Conservation (phyloP, 2,797 vertebrate species). For the Cynopterus sphinx region DNA sequence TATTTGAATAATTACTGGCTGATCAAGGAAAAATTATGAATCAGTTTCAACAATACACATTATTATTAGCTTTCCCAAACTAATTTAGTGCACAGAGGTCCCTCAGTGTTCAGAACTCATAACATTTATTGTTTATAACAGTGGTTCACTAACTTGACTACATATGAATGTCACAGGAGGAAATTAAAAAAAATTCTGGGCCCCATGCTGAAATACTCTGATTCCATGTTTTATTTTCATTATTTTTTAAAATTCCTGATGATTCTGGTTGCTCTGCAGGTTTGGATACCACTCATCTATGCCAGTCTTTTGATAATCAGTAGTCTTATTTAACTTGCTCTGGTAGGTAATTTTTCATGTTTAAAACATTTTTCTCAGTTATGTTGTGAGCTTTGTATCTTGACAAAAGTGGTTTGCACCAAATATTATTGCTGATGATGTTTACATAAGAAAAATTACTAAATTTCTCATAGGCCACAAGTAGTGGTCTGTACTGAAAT, state of each 20-base stretch:
- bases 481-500: conserved; percentile 27
- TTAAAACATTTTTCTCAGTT: background rate
- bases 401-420: background rate
- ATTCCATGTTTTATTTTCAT: background rate
- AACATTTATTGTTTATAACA: conserved; percentile 68
- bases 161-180: conserved; percentile 37
- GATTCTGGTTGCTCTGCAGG: background rate
- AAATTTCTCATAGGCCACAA: background rate
- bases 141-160: conserved; percentile 48
- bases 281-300: background rate
- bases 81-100: conserved; percentile 55
- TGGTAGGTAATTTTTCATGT: background rate
- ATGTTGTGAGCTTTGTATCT: background rate
- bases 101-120: conserved; percentile 69
- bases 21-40: conserved; percentile 71
- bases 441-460: conserved; percentile 38
- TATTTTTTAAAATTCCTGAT: background rate
- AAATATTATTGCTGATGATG: background rate
- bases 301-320: background rate
- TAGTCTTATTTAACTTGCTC: background rate
- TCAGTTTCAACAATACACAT: conserved; percentile 69
- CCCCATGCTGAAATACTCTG: background rate
- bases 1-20: conserved; percentile 61
- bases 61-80: conserved; percentile 71
- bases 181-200: conserved; percentile 23